These are phyloP conservation scores for Syngnathus typhle DNA, from an alignment of 2,113 vertebrate species.

Conservation along the genomic window DNA sequence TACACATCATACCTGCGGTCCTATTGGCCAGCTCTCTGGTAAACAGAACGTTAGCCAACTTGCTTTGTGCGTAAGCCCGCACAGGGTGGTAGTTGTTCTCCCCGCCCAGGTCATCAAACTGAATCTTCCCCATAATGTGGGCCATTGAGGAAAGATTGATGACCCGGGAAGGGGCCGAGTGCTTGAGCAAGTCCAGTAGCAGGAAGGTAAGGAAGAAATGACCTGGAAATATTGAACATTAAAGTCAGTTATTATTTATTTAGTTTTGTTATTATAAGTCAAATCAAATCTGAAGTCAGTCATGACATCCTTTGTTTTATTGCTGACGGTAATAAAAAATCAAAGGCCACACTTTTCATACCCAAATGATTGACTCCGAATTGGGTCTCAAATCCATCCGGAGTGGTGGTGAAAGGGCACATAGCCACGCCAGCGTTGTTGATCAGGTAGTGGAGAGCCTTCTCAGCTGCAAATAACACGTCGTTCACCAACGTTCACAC, in stretches of 20 bases:
- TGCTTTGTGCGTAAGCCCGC: constrained; percentile 68
- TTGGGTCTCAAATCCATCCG: constrained; percentile 67
- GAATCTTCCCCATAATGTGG: constrained; percentile 64
- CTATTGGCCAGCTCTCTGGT: constrained; percentile 66
- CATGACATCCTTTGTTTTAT: background rate
- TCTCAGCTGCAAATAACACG: constrained; percentile 60
- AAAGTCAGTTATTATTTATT: too few relatives aligned
- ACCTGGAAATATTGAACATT: constrained; percentile 34
- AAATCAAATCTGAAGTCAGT: background rate
- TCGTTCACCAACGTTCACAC: background rate
- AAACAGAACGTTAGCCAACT: constrained; percentile 71
- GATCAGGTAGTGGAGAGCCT: constrained; percentile 63
- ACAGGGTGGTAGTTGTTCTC: constrained; percentile 57
- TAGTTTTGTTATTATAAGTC: too few relatives aligned
- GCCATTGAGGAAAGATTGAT: constrained; percentile 63
- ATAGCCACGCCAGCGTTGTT: constrained; percentile 70
- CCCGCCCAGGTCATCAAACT: constrained; percentile 64
- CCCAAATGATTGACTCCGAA: constrained; percentile 74
- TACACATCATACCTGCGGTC: constrained; percentile 52
- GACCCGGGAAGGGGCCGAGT: constrained; percentile 68
- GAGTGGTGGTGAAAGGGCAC: constrained; percentile 54
- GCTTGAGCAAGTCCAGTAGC: constrained; percentile 68
- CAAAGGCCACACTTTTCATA: constrained; percentile 23
- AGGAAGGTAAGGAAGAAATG: constrained; percentile 74
- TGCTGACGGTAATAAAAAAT: background rate